Percentiles rank a stretch among this genome's conserved stretches.
Evolutionary conservation across 2,888 invertebrate species (phyloP).

Genomic region (Plebejus argus): DNA sequence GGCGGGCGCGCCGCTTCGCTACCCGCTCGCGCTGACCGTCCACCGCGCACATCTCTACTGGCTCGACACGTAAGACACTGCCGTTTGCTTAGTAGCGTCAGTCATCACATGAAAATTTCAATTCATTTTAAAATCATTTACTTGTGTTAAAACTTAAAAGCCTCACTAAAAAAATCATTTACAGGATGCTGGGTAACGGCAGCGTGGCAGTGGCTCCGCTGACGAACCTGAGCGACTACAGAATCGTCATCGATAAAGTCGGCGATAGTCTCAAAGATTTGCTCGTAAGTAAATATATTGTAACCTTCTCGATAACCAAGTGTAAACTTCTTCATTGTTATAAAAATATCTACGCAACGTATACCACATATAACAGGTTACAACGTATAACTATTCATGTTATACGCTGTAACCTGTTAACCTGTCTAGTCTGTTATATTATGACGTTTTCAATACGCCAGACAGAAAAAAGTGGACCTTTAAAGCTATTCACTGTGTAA

Average conservation of each 20-base stretch:
- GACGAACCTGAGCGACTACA: conserved; percentile 79
- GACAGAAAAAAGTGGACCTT: neutral
- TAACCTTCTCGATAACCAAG: neutral
- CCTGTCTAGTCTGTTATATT: neutral
- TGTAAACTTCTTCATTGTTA: neutral
- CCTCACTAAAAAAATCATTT: no score
- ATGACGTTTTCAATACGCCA: neutral
- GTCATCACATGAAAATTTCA: neutral
- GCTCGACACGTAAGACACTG: conserved; percentile 83
- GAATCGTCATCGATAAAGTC: conserved; percentile 78
- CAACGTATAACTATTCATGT: no score
- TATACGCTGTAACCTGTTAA: no score
- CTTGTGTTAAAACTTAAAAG: no score
- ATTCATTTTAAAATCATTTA: neutral
- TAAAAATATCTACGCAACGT: no score
- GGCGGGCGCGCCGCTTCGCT: conserved; percentile 73
- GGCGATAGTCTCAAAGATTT: conserved; percentile 87
- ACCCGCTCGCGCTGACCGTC: conserved; percentile 85
- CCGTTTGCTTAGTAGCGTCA: neutral
- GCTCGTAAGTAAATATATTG: conserved; percentile 65
- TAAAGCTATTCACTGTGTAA: neutral
- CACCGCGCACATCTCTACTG: conserved; percentile 85
- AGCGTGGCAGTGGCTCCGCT: conserved; percentile 84
- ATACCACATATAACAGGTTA: no score
- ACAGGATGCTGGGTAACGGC: conserved; percentile 74